Percentiles rank a stretch among this genome's conserved stretches.
These are phyloP conservation scores for Seira ritae DNA, from an alignment of 2,888 invertebrate genomes.

Conservation along the genomic window DNA sequence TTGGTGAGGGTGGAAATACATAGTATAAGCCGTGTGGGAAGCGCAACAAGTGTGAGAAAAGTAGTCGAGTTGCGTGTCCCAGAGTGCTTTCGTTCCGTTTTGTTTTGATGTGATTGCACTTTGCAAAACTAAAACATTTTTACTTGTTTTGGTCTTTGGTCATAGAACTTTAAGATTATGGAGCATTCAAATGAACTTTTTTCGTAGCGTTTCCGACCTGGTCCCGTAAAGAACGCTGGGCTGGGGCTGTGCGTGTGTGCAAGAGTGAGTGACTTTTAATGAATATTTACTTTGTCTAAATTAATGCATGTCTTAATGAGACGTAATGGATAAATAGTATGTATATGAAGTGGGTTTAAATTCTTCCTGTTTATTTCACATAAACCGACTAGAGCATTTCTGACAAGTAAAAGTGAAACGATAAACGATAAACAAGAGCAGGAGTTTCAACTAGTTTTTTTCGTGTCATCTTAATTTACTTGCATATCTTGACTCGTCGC, in stretches of 20 bases:
- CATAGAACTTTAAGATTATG: conserved; percentile 35
- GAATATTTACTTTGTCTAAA: conserved; percentile 12
- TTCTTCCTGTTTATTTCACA: too few relatives aligned
- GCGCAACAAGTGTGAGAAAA: conserved; percentile 62
- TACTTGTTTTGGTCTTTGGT: conserved; percentile 33
- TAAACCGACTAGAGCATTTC: too few relatives aligned
- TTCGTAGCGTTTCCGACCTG: neutral
- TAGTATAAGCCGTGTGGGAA: conserved; percentile 39
- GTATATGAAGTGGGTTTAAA: neutral
- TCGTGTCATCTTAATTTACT: conserved; percentile 7
- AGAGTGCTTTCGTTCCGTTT: conserved; percentile 33
- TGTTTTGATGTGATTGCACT: conserved; percentile 44
- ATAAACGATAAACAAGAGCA: neutral
- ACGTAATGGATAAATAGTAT: neutral
- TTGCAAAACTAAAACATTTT: neutral
- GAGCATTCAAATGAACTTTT: conserved; percentile 27
- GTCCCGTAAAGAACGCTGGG: conserved; percentile 20
- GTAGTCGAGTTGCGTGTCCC: conserved; percentile 34
- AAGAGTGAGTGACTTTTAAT: conserved; percentile 5
- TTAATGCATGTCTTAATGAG: conserved; percentile 11
- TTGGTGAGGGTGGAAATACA: conserved; percentile 17
- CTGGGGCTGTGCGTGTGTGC: neutral
- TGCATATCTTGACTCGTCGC: neutral
- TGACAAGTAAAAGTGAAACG: conserved; percentile 12
- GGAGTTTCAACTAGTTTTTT: neutral